Evolutionary conservation across 2,888 invertebrate genomes (phyloP), one percentile per base, ranked within the genome.

Genomic region (Seira sanloemensis): DNA sequence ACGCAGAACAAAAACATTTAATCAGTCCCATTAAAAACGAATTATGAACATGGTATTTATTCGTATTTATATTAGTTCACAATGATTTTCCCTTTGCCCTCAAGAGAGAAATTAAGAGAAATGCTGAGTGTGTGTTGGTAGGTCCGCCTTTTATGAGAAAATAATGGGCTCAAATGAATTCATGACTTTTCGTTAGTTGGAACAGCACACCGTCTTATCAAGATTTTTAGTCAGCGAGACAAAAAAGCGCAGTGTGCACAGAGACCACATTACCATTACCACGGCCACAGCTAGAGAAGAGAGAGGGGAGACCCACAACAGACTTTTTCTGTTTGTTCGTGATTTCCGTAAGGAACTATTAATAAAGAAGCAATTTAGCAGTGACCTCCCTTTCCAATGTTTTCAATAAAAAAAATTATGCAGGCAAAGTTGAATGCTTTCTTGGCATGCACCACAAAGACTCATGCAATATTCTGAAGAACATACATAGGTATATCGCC

Each of bases 81-180:
- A n/a, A n/a, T n/a, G n/a, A n/a, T n/a, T n/a, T n/a, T n/a, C n/a
- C n/a, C n/a, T 18, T 67, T 19, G 65, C 16, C n/a, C n/a, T 9
- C 1, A 26, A 19, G 19, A 2, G 69, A 12, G 69, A 69, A 26
- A 37, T 24, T n/a, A 65, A 12, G 50, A 76, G 67, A 46, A 76
- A 77, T 76, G 76, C 75, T 25, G 73, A 78, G 46, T 76, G 73
- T 74, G 75, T 71, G 72, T 85, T 65, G 18, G 9, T 37, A 72
- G 79, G 37, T 37, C 85, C 88, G 84, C 88, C 87, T 87, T 86
- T 88, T 88, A 87, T 87, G 88, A 79, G 88, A 85, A 87, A 88
- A 88, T 88, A 88, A 88, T 88, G 84, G 84, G 75, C 69, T 84
- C 73, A 84, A 85, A 87, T 83, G 83, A 77, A 69, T 37, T 37